Evolutionary conservation across 2,113 vertebrate genomes (phyloP).

Genomic region (Onychostruthus taczanowskii): DNA sequence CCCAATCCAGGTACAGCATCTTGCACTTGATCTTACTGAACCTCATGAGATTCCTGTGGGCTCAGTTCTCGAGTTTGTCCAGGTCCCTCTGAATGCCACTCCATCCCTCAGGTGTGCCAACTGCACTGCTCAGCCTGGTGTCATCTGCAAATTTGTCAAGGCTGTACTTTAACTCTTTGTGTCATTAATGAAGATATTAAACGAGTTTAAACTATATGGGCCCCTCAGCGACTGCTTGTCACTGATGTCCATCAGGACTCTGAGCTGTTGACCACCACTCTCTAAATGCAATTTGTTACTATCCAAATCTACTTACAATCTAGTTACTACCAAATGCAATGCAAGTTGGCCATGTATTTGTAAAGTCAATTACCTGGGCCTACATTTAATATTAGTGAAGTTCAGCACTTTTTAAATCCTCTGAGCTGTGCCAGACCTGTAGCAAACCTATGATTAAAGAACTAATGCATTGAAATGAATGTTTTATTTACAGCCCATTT

Average conservation of each 20-base stretch:
- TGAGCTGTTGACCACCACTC: not conserved
- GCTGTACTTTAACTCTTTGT: not conserved
- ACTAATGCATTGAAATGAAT: not conserved
- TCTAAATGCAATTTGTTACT: not conserved
- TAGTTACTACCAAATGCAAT: not conserved
- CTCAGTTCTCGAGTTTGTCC: not conserved
- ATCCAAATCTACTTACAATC: not conserved
- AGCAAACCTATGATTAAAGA: not conserved
- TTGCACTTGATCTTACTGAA: not conserved
- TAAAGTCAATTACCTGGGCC: not conserved
- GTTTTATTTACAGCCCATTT: not conserved
- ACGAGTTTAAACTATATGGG: not conserved
- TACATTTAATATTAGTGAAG: not conserved
- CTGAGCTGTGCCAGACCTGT: not conserved
- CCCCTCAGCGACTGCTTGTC: not conserved
- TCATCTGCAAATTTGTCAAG: not conserved
- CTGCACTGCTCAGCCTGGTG: not conserved
- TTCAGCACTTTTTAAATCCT: not conserved
- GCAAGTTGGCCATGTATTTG: not conserved
- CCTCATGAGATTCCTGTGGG: not conserved
- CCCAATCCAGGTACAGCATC: not conserved
- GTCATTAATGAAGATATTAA: not conserved
- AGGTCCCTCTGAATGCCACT: not conserved
- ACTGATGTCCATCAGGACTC: not conserved
- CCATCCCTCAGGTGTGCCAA: not conserved